These are phyloP conservation scores for Drosophila neonasuta DNA, from an alignment of 2,888 invertebrate genomes.

Conservation along the genomic window DNA sequence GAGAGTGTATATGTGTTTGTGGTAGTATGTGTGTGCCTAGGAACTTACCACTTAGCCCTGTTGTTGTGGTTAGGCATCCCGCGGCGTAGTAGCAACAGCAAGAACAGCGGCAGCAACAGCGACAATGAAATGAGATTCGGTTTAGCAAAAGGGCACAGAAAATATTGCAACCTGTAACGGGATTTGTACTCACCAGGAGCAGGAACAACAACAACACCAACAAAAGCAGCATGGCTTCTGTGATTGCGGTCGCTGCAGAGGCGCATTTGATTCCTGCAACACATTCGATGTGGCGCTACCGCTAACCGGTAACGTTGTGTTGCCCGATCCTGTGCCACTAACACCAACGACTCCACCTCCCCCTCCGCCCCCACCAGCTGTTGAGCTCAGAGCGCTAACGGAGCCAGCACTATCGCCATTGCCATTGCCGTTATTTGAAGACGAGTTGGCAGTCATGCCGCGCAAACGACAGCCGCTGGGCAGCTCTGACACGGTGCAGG, in stretches of 20 bases:
- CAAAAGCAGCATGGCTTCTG: slow-evolving; percentile 86
- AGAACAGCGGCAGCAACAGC: slow-evolving; percentile 27
- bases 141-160: slow-evolving; percentile 2
- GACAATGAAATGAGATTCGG: slow-evolving; percentile 10
- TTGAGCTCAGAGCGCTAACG: slow-evolving; percentile 65
- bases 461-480: slow-evolving; percentile 83
- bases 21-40: slow-evolving; percentile 26
- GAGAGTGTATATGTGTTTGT: slow-evolving; percentile 8
- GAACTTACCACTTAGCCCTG: slow-evolving; percentile 82
- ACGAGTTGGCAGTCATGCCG: slow-evolving; percentile 81
- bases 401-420: slow-evolving; percentile 75
- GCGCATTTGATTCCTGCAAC: slow-evolving; percentile 80
- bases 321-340: slow-evolving; percentile 56
- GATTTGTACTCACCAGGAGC: slow-evolving; percentile 85
- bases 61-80: slow-evolving; percentile 56
- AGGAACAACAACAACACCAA: slow-evolving; percentile 88
- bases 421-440: slow-evolving; percentile 71
- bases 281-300: slow-evolving; percentile 66
- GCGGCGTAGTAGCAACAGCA: slow-evolving; percentile 38
- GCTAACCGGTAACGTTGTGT: slow-evolving; percentile 54
- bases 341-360: slow-evolving; percentile 47
- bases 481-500: slow-evolving; percentile 84
- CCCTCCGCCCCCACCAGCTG: slow-evolving; percentile 74
- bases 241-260: slow-evolving; percentile 82
- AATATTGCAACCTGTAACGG: slow-evolving; percentile 1